phyloP scores from a whole-genome alignment of 2,888 invertebrate species.

The Leptinotarsa juncta region DNA sequence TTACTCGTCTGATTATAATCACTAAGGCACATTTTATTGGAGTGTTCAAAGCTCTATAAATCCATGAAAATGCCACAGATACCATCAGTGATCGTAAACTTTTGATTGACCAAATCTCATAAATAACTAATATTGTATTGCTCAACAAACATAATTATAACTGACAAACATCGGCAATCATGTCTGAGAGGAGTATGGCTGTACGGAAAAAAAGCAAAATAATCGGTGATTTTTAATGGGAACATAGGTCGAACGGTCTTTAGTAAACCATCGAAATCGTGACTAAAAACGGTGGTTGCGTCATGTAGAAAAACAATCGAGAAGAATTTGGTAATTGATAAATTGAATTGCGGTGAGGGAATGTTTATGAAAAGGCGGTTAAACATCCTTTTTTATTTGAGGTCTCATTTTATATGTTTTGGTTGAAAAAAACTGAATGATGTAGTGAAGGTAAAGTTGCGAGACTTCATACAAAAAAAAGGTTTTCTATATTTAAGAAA shows the following conservation, averaged over 20 bases:
- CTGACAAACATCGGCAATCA: conserved; percentile 22
- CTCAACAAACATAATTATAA: conserved; percentile 25
- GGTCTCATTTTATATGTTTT: neutral
- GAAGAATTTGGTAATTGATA: conserved; percentile 12
- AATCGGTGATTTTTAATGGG: conserved; percentile 18
- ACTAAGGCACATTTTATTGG: conserved; percentile 1
- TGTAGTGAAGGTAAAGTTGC: no score
- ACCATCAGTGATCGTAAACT: conserved; percentile 9
- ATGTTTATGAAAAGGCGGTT: neutral
- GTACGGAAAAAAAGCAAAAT: conserved; percentile 5
- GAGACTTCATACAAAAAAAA: no score
- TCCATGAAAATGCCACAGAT: neutral
- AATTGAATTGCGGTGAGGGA: conserved; percentile 6
- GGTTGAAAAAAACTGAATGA: neutral
- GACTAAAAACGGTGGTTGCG: conserved; percentile 5
- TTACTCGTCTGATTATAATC: neutral
- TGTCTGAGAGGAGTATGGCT: conserved; percentile 3
- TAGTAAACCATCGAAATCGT: conserved; percentile 13
- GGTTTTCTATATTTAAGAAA: no score
- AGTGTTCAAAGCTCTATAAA: conserved; percentile 6
- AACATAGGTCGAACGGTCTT: conserved; percentile 3
- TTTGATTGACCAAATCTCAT: conserved; percentile 14
- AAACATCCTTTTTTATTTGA: neutral
- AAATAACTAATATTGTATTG: conserved; percentile 18
- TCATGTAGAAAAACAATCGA: conserved; percentile 1